Evolutionary conservation across 1,140 invertebrate species (phyloP).

Genomic region (Ditylenchus dipsaci): DNA sequence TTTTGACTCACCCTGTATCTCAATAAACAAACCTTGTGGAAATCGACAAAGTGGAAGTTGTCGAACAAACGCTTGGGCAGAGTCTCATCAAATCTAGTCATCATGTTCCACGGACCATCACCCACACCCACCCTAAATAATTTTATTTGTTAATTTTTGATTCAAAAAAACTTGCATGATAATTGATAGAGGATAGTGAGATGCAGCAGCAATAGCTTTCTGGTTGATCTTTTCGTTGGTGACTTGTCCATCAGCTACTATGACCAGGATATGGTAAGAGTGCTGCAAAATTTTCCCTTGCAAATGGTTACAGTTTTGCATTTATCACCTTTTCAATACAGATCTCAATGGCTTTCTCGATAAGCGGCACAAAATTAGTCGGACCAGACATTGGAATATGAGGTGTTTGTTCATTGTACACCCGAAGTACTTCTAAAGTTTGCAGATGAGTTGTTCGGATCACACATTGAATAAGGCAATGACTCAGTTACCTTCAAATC

Average conservation of each 20-base stretch:
- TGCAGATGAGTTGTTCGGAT: slow-evolving; percentile 1
- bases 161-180: slow-evolving; percentile 57
- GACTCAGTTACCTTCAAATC: slow-evolving; percentile 51
- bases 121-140: slow-evolving; percentile 62
- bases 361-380: slow-evolving; percentile 63
- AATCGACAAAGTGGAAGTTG: slow-evolving; percentile 65
- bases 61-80: slow-evolving; percentile 63
- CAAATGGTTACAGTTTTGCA: too few relatives aligned
- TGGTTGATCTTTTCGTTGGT: slow-evolving; percentile 61
- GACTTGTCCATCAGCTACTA: slow-evolving; percentile 53
- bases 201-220: slow-evolving; percentile 64
- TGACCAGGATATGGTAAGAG: slow-evolving; percentile 58
- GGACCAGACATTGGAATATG: slow-evolving; percentile 58
- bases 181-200: slow-evolving; percentile 63
- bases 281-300: too few relatives aligned
- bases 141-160: background rate
- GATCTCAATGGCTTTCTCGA: slow-evolving; percentile 61
- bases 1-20: slow-evolving; percentile 18
- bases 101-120: slow-evolving; percentile 64
- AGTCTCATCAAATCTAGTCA: slow-evolving; percentile 63
- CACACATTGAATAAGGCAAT: background rate
- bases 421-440: slow-evolving; percentile 51
- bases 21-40: slow-evolving; percentile 58
- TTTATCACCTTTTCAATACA: slow-evolving; percentile 53
- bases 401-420: slow-evolving; percentile 56